Base-by-base conservation (phyloP, 1,140 invertebrate genomes). In the Euura saliciscinereae region DNA sequence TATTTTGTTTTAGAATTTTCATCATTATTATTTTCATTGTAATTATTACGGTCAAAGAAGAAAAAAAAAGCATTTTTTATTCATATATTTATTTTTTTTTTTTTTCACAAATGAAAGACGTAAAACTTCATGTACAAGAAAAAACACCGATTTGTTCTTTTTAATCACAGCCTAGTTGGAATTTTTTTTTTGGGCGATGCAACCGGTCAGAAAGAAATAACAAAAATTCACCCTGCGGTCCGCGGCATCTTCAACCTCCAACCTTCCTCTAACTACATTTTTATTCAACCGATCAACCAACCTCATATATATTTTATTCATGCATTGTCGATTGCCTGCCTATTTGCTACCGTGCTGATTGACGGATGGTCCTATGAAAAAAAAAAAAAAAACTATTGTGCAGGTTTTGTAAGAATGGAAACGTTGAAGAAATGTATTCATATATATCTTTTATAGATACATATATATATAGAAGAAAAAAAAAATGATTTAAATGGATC, bases 151-250 rank as follows among this genome's bases (percentile, higher is more conserved):
- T 59, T 59, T 59, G 51, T 59, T 59, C 51, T 76, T 76, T 73
- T 76, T 70, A 80, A 81, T 83, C 82, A 82, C 82, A 83, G 82
- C 82, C 82, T 79, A 72, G 74, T 77, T 83, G 82, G 80, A 79
- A 82, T 82, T 82, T 28, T 28, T 28, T 28, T 79, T 73, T 73
- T 75, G 71, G 71, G 66, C 66, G 4, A 67, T 67, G 66, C 66
- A 59, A 59, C 51, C 51, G 51, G 51, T 59, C 51, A n/a, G 51
- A 59, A 59, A 8, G 13, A 59, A 59, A 59, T 59, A 3, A 59
- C 13, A 59, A 59, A 11, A 28, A 59, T 59, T 59, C 51, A 59
- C 51, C 51, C 51, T 59, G 51, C 51, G 51, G 51, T 59, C 51
- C 51, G 51, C 51, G 51, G 51, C 6, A 59, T 59, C 51, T 59